Base-by-base conservation (phyloP, 2,888 invertebrate genomes). In the Oasisia sp. region DNA sequence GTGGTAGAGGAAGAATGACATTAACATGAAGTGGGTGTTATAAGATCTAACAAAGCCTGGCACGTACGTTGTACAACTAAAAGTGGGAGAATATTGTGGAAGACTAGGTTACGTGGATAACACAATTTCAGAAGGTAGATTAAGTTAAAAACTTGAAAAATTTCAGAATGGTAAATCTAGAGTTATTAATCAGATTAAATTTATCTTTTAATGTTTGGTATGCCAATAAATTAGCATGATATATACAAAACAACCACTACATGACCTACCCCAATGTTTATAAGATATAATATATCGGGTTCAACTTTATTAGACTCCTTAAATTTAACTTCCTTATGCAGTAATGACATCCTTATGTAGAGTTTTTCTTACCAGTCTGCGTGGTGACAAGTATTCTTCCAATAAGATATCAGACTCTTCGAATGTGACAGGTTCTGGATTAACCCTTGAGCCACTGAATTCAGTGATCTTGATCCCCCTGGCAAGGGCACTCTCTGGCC, bases 381-480 rank as follows among this genome's bases (percentile, higher is more conserved):
- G 94, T 32, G 96, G 96, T n/a, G 96, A 96, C 45, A 96, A 94
- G 93, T 95, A 96, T 92, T 96, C 96, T 94, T 96, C 96, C 92
- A 96, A 92, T 7, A 96, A 94, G 27, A 95, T 91, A 91, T 96
- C 96, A 38, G 95, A 94, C 92, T 96, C 96, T 92, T 96, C 96
- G 32, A 95, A 91, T 0, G 95, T 94, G 9, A 96, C 94, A 7
- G 96, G 96, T 56, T 96, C 95, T 2, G 96, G 96, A 93, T 96
- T 96, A 44, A 96, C 94, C 50, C 92, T 91, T n/a, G 94, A 93
- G 27, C 95, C 96, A 38, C 94, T 94, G 92, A 95, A 95, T 92
- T 96, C 96, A 91, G 96, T 96, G 93, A 96, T 96, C 92, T 96
- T 95, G n/a, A 96, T 95, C 7, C 96, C 96, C 91, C 96, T 93